Percentiles rank a stretch among this genome's conserved stretches.
phyloP scores from a whole-genome alignment of 1,140 invertebrate genomes.

The Acromyrmex echinatior region DNA sequence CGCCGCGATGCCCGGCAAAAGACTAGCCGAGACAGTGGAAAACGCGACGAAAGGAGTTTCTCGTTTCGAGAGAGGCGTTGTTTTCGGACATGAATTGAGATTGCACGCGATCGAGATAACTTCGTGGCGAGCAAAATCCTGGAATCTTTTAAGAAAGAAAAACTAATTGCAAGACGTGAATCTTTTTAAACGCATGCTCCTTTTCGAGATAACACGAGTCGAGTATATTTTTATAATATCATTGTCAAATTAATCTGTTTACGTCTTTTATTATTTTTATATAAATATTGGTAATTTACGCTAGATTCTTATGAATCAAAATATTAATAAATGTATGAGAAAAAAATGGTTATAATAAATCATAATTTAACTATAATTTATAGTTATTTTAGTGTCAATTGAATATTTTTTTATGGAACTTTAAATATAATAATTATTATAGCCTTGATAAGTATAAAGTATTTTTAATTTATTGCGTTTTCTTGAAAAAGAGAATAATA shows the following conservation, averaged over 20 bases:
- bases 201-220: neutral
- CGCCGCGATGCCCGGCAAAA: slow-evolving; percentile 3
- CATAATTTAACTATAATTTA: no score
- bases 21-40: neutral
- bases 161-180: neutral
- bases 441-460: no score
- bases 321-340: no score
- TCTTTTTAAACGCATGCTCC: neutral
- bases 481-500: no score
- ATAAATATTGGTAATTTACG: neutral
- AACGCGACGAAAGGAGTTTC: neutral
- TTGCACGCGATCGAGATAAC: neutral
- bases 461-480: no score
- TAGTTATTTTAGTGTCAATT: no score
- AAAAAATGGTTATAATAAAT: no score
- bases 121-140: neutral
- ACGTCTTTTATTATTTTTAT: neutral
- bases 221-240: neutral
- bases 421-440: no score
- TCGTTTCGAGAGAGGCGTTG: slow-evolving; percentile 7
- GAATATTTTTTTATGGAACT: no score
- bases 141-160: neutral
- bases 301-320: no score
- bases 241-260: neutral
- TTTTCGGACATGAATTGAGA: neutral